These are phyloP conservation scores for Limnephilus rhombicus DNA, from an alignment of 2,888 invertebrate genomes.

Conservation along the genomic window DNA sequence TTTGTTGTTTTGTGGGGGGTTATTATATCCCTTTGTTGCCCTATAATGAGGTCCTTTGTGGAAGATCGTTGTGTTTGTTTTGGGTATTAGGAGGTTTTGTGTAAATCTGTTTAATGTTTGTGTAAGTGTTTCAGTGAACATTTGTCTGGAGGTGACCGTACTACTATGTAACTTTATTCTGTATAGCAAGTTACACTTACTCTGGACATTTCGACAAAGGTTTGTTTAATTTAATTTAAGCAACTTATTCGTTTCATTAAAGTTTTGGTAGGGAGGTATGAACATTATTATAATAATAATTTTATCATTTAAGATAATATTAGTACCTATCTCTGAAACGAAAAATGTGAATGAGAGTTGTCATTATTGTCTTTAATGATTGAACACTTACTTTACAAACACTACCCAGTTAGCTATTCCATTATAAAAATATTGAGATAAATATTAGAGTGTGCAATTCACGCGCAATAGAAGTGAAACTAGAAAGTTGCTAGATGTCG, in stretches of 20 bases:
- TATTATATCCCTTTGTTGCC: neutral
- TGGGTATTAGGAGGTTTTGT: neutral
- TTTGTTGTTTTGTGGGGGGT: neutral
- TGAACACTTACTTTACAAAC: too few species aligned
- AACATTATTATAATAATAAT: neutral
- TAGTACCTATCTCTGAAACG: too few species aligned
- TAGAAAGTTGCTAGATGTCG: too few species aligned
- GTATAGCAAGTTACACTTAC: neutral
- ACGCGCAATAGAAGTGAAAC: too few species aligned
- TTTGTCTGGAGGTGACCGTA: neutral
- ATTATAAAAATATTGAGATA: too few species aligned
- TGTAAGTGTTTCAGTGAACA: neutral
- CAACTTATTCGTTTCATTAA: neutral
- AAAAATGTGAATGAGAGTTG: too few species aligned
- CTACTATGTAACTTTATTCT: neutral
- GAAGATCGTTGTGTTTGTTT: neutral
- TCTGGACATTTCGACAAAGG: neutral
- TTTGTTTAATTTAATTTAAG: neutral
- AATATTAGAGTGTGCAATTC: too few species aligned
- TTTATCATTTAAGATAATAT: too few species aligned
- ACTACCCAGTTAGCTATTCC: too few species aligned
- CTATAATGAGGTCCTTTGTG: neutral
- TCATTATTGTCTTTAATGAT: too few species aligned
- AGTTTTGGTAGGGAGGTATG: neutral
- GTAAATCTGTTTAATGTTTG: conserved; percentile 4